These are phyloP conservation scores for Pecten maximus DNA, from an alignment of 2,888 invertebrate species.

Conservation along the genomic window DNA sequence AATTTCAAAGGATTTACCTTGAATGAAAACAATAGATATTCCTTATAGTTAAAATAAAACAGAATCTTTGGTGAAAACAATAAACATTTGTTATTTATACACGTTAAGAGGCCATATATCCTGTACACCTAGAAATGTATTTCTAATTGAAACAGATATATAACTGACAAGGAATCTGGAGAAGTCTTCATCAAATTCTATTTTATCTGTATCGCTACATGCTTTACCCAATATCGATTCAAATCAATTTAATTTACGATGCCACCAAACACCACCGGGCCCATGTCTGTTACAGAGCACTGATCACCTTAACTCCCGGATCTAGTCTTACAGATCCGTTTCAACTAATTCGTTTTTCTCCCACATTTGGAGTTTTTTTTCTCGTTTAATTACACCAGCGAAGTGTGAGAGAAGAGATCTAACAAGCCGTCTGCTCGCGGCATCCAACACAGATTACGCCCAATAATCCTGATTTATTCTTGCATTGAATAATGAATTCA, in stretches of 20 bases:
- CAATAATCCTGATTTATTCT: not conserved
- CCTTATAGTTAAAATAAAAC: not conserved
- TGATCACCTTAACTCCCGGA: not conserved
- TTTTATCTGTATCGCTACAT: conserved; percentile 20
- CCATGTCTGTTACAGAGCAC: not conserved
- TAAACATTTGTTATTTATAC: not conserved
- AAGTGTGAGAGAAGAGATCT: conserved; percentile 22
- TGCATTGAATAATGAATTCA: conserved; percentile 13
- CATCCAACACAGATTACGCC: not conserved
- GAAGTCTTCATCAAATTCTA: conserved; percentile 12
- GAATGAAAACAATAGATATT: not conserved
- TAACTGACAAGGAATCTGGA: not conserved
- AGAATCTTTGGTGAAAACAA: not conserved
- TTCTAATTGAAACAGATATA: conserved; percentile 23
- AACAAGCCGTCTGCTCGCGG: not conserved
- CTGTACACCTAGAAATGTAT: not conserved
- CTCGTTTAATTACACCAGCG: not conserved
- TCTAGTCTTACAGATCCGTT: conserved; percentile 13
- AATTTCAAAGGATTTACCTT: not conserved
- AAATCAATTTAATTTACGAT: not conserved
- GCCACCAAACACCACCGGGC: not conserved
- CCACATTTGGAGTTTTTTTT: conserved; percentile 10
- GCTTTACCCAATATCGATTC: conserved; percentile 20
- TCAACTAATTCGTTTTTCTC: conserved; percentile 17
- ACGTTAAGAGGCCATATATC: conserved; percentile 1